These are phyloP conservation scores for Rapana venosa DNA, from an alignment of 2,888 invertebrate genomes.

Conservation along the genomic window DNA sequence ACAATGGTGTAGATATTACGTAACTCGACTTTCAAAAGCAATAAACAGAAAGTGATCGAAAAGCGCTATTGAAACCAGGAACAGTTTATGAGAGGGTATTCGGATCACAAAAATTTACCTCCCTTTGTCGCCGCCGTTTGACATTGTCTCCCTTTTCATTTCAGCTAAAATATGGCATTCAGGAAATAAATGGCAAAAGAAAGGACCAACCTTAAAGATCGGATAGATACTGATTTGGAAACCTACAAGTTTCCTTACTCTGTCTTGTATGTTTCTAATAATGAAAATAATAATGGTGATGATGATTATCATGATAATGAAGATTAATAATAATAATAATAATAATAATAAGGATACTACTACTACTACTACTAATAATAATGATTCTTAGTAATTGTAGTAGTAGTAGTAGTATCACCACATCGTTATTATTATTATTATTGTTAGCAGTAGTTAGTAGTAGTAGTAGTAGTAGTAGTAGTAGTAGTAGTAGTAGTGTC, in stretches of 20 bases:
- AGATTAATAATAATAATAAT: too few species aligned
- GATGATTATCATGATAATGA: too few species aligned
- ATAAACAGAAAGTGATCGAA: neutral
- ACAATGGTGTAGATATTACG: neutral
- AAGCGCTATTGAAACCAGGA: neutral
- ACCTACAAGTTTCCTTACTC: neutral
- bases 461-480: too few species aligned
- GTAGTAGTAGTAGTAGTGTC: too few species aligned
- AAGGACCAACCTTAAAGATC: neutral
- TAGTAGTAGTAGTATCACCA: too few species aligned
- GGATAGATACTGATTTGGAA: neutral
- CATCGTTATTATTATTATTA: too few species aligned
- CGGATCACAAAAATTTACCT: neutral
- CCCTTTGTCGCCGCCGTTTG: neutral
- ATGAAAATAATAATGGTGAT: too few species aligned
- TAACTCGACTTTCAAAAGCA: neutral
- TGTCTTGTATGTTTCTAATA: too few species aligned
- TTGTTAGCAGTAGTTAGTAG: too few species aligned
- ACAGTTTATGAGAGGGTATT: neutral
- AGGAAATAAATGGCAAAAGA: slow-evolving; percentile 11
- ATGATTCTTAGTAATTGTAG: too few species aligned
- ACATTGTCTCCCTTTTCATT: neutral
- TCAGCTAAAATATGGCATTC: neutral
- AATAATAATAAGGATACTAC: too few species aligned
- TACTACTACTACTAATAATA: too few species aligned